A percentile compares a stretch with the other conserved stretches of the same genome.
phyloP scores from a whole-genome alignment of 2,113 vertebrate species.

The crab-eating macaque (Macaca fascicularis) region DNA sequence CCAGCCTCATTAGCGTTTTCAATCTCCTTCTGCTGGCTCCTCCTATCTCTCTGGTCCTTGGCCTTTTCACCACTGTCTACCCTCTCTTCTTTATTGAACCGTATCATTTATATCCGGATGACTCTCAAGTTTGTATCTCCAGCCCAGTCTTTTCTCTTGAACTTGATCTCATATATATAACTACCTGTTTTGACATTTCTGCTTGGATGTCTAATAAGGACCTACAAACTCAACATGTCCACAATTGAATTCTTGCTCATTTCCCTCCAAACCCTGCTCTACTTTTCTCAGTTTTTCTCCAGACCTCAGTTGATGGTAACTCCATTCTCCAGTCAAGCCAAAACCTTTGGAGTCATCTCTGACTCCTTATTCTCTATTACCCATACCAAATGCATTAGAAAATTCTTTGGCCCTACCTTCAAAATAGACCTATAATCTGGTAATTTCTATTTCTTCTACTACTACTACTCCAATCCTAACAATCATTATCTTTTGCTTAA shows the following conservation, averaged over 20 bases:
- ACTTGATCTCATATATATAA: not conserved
- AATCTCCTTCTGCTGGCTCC: not conserved
- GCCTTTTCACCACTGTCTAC: not conserved
- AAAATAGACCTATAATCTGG: not conserved
- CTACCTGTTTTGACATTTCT: not conserved
- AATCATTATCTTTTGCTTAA: not conserved
- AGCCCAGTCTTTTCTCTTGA: not conserved
- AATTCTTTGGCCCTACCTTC: not conserved
- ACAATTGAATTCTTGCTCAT: not conserved
- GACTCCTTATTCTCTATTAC: not conserved
- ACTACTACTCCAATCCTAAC: not conserved
- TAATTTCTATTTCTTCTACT: not conserved
- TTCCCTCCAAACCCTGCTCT: not conserved
- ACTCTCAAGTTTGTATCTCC: not conserved
- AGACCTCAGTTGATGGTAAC: not conserved
- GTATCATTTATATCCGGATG: not conserved
- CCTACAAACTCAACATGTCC: not conserved
- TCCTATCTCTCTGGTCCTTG: not conserved
- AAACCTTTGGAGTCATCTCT: not conserved
- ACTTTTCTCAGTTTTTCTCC: not conserved
- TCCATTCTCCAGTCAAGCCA: not conserved
- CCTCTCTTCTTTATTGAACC: not conserved
- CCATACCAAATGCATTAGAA: not conserved
- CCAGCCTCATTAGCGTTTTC: not conserved
- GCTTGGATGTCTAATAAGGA: not conserved